Conservation (phyloP, 2,113 vertebrate genomes). For the Hemicordylus capensis region DNA sequence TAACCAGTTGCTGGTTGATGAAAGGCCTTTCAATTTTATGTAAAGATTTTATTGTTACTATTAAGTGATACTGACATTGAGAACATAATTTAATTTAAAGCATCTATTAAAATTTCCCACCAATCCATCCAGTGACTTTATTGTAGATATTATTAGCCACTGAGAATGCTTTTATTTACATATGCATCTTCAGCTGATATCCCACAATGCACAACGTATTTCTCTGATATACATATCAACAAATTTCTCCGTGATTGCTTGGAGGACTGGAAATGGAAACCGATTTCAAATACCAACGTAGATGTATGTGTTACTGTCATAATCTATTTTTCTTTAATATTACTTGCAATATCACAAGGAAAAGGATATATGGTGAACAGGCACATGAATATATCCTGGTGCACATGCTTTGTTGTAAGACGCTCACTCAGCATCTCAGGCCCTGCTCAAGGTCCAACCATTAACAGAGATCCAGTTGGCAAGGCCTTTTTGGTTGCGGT, state of each 20-base stretch:
- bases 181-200: neutral
- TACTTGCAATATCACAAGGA: neutral
- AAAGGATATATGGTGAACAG: neutral
- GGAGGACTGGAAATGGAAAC: neutral
- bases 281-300: neutral
- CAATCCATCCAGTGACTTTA: neutral
- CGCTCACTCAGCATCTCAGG: no score
- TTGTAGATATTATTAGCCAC: neutral
- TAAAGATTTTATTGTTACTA: neutral
- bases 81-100: neutral
- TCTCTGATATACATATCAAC: neutral
- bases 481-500: no score
- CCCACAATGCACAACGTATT: neutral
- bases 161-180: neutral
- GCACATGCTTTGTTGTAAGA: neutral
- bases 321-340: no score
- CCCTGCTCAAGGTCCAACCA: no score
- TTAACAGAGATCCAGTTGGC: no score
- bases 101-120: neutral
- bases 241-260: neutral
- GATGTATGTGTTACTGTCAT: neutral
- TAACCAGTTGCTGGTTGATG: neutral
- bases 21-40: neutral
- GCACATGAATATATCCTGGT: neutral
- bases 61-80: neutral